Evolutionary conservation across 2,113 vertebrate species (phyloP).

Genomic region (Sylvicapra grimmia): DNA sequence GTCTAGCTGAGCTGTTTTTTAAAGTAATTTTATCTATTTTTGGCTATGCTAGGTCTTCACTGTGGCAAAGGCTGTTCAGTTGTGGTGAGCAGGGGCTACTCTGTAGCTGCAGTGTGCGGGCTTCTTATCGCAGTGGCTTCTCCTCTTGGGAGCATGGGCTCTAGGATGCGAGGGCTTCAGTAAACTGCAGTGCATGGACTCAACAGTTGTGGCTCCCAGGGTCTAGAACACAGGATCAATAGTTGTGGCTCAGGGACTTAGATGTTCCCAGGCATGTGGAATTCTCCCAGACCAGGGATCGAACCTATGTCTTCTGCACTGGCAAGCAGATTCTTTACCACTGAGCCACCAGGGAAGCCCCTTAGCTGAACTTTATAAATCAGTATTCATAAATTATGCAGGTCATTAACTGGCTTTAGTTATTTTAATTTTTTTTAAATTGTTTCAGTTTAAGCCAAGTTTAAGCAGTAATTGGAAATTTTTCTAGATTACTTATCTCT

Average conservation of each 20-base stretch:
- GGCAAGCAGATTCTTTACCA: background rate
- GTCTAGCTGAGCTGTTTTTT: background rate
- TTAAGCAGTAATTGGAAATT: background rate
- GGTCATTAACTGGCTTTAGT: background rate
- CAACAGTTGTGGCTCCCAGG: background rate
- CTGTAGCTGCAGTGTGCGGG: rapidly evolving
- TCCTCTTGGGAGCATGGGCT: background rate
- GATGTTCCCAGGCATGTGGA: background rate
- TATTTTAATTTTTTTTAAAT: background rate
- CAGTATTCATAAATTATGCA: background rate
- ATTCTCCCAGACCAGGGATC: background rate
- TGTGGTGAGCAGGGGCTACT: background rate
- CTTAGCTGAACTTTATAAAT: background rate
- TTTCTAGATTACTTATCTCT: slow-evolving; percentile 7
- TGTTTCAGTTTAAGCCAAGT: background rate
- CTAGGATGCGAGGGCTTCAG: background rate
- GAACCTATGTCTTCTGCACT: background rate
- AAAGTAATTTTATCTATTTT: background rate
- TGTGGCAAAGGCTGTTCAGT: background rate
- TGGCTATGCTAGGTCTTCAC: background rate
- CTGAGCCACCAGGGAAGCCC: background rate
- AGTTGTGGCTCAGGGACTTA: background rate
- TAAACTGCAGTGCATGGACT: background rate
- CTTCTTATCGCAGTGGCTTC: background rate
- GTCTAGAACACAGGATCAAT: background rate